Evolutionary conservation across 1,140 invertebrate species (phyloP).

Genomic region (Drosophila ercepeae): DNA sequence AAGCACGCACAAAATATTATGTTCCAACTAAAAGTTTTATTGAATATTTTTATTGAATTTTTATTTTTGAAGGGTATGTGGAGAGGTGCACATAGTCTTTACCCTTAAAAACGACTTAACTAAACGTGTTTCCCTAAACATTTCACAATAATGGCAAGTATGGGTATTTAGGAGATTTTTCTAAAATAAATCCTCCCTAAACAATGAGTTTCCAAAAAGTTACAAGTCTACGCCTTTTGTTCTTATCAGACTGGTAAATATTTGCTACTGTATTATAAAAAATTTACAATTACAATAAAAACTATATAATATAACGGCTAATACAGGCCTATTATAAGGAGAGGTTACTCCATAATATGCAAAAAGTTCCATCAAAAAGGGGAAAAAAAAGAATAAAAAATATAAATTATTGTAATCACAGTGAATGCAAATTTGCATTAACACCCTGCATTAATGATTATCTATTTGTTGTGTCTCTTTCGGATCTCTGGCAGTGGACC

Average conservation of each 20-base stretch:
- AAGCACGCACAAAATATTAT: no score
- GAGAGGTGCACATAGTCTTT: no score
- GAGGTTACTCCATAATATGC: background rate
- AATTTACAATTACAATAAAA: background rate
- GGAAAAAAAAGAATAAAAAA: conserved; percentile 20
- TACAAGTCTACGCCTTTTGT: background rate
- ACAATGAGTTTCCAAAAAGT: background rate
- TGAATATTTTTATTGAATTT: no score
- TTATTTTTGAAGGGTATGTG: no score
- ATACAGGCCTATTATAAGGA: background rate
- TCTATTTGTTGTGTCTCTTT: background rate
- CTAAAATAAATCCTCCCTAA: background rate
- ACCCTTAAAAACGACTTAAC: no score
- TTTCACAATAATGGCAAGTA: no score
- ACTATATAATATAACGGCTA: background rate
- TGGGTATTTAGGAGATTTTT: no score
- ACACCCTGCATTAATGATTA: conserved; percentile 27
- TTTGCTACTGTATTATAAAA: background rate
- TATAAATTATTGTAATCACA: conserved; percentile 26
- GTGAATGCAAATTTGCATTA: conserved; percentile 26
- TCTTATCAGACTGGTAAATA: background rate
- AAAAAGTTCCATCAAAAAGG: conserved; percentile 23
- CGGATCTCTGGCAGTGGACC: background rate
- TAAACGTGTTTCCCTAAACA: no score
- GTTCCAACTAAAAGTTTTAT: no score